A percentile compares a stretch with the other conserved stretches of the same genome.
Evolutionary conservation across 2,888 invertebrate genomes (phyloP).

Genomic region (Panorpa germanica): DNA sequence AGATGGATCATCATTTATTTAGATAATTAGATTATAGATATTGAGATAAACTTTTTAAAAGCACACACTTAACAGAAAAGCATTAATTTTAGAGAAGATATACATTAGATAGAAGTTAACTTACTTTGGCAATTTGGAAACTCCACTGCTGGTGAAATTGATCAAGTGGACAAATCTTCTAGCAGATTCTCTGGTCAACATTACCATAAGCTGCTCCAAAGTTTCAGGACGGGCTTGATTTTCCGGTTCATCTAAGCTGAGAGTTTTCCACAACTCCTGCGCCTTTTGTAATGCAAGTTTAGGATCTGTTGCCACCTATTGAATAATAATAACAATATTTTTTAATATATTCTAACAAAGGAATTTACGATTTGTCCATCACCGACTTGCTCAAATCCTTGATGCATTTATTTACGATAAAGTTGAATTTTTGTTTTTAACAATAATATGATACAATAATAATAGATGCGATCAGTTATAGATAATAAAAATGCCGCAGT

Average conservation of each 20-base stretch:
- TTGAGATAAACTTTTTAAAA: too few species aligned
- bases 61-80: too few species aligned
- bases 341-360: too few species aligned
- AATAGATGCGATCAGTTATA: neutral
- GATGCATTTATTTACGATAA: neutral
- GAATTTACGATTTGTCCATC: too few species aligned
- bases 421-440: neutral
- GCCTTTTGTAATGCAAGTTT: constrained; percentile 54
- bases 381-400: too few species aligned
- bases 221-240: constrained; percentile 67
- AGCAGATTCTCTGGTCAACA: constrained; percentile 59
- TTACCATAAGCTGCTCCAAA: constrained; percentile 54
- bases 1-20: too few species aligned
- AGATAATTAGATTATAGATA: too few species aligned
- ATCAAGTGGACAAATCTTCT: constrained; percentile 59
- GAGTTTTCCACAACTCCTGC: constrained; percentile 44
- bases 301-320: constrained; percentile 60
- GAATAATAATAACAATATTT: constrained; percentile 11
- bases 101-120: constrained; percentile 10
- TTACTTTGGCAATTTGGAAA: constrained; percentile 38
- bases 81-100: too few species aligned
- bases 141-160: constrained; percentile 42
- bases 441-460: neutral
- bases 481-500: neutral
- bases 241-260: constrained; percentile 65